Conservation (phyloP, 2,113 vertebrate genomes). For the Acinonyx jubatus region DNA sequence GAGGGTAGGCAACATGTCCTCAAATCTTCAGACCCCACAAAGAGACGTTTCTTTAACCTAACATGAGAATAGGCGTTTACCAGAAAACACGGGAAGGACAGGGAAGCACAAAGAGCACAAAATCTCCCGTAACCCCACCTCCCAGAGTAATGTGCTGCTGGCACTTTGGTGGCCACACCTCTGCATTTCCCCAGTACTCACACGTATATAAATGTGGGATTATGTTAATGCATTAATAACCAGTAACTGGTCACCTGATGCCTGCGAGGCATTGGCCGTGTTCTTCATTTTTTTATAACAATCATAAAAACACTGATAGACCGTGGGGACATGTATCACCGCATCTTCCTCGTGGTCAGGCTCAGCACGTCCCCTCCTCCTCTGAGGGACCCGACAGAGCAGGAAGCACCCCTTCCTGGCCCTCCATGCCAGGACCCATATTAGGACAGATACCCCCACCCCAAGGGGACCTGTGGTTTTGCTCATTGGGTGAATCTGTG, state of each 20-base stretch:
- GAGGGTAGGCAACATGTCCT: background rate
- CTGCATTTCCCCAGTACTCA: background rate
- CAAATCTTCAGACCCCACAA: background rate
- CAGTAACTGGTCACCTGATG: rapidly evolving
- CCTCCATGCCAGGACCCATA: rapidly evolving
- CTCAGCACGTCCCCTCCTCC: background rate
- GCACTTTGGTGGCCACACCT: background rate
- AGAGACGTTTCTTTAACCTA: background rate
- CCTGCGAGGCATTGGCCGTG: background rate
- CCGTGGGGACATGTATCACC: background rate
- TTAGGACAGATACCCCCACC: background rate
- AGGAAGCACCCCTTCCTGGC: background rate
- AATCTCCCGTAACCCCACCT: background rate
- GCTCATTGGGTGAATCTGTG: background rate
- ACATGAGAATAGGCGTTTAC: background rate
- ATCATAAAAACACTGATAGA: rapidly evolving
- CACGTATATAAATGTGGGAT: background rate
- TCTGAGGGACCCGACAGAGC: background rate
- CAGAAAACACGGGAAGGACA: background rate
- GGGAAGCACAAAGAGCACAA: background rate
- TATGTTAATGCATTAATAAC: background rate
- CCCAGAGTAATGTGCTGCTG: background rate
- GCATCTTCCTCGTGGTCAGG: background rate
- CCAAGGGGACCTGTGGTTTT: background rate
- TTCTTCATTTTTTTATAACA: no score